These are phyloP conservation scores for Apostichopus leukothele DNA, from an alignment of 53 echinoderm and acorn worm species.

Conservation along the genomic window DNA sequence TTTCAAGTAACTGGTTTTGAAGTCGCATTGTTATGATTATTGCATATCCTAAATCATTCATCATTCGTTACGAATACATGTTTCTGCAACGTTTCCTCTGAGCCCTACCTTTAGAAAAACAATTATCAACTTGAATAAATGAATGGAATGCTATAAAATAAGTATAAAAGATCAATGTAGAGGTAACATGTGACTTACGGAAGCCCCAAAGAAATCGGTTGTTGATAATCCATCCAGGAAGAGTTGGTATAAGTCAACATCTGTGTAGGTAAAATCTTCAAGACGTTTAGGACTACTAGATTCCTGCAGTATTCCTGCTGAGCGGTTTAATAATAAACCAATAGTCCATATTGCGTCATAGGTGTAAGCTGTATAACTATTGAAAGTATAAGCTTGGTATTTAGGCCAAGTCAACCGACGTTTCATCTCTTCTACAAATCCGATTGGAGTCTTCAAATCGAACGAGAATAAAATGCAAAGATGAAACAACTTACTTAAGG, in stretches of 20 bases:
- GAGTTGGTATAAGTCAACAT: conserved; percentile 48
- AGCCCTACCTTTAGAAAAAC: no score
- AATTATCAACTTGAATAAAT: no score
- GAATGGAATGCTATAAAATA: no score
- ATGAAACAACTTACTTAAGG: neutral
- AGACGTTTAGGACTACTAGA: conserved; percentile 8
- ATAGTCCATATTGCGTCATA: conserved; percentile 64
- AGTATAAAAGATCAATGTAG: no score
- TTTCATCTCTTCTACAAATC: conserved; percentile 39
- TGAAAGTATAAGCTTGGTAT: conserved; percentile 55
- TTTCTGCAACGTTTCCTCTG: no score
- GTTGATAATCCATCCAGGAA: conserved; percentile 52
- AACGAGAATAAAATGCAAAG: neutral
- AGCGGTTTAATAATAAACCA: conserved; percentile 54
- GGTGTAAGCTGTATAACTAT: conserved; percentile 44
- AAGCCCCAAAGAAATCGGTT: conserved; percentile 48
- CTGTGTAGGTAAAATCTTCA: conserved; percentile 60
- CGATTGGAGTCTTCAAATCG: conserved; percentile 11
- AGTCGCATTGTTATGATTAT: no score
- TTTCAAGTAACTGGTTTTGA: no score
- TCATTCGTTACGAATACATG: no score
- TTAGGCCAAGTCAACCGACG: conserved; percentile 54
- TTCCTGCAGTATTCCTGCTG: conserved; percentile 42
- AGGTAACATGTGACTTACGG: conserved; percentile 15
- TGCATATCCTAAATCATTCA: no score